Evolutionary conservation across 2,797 vertebrate species (phyloP).

Genomic region (Distichodus sexfasciatus): DNA sequence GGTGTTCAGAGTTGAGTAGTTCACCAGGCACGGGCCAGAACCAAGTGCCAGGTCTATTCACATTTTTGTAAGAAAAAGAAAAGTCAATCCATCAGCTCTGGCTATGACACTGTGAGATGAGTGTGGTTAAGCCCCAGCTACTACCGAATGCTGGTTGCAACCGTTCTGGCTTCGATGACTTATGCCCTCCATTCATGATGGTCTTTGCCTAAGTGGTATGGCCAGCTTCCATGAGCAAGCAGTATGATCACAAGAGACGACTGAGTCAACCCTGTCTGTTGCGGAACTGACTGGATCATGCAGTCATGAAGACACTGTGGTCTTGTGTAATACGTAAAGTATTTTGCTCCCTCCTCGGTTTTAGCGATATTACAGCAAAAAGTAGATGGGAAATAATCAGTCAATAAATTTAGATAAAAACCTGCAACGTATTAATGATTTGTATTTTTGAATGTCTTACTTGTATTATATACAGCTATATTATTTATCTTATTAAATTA

Average conservation of each 20-base stretch:
- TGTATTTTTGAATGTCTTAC: no score
- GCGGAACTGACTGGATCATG: slow-evolving; percentile 62
- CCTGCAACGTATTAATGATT: no score
- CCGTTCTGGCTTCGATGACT: slow-evolving; percentile 39
- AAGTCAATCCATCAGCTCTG: not conserved
- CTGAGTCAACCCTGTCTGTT: slow-evolving; percentile 73
- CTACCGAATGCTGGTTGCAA: slow-evolving; percentile 17
- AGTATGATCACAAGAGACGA: slow-evolving; percentile 64
- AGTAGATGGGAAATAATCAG: no score
- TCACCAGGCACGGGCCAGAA: slow-evolving; percentile 17
- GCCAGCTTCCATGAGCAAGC: slow-evolving; percentile 70
- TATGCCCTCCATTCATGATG: slow-evolving; percentile 40
- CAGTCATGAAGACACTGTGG: slow-evolving; percentile 46
- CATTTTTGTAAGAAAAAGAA: not conserved
- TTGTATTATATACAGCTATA: no score
- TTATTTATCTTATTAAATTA: no score
- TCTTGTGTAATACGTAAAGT: slow-evolving; percentile 58
- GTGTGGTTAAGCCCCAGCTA: slow-evolving; percentile 10
- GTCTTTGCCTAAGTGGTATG: slow-evolving; percentile 62
- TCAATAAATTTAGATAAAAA: no score
- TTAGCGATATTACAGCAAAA: no score
- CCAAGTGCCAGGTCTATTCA: not conserved
- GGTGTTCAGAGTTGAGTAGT: slow-evolving; percentile 18
- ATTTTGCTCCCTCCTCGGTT: slow-evolving; percentile 65
- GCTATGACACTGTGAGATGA: not conserved